Evolutionary conservation across 2,888 invertebrate species (phyloP).

Genomic region (Catocala fraxini): DNA sequence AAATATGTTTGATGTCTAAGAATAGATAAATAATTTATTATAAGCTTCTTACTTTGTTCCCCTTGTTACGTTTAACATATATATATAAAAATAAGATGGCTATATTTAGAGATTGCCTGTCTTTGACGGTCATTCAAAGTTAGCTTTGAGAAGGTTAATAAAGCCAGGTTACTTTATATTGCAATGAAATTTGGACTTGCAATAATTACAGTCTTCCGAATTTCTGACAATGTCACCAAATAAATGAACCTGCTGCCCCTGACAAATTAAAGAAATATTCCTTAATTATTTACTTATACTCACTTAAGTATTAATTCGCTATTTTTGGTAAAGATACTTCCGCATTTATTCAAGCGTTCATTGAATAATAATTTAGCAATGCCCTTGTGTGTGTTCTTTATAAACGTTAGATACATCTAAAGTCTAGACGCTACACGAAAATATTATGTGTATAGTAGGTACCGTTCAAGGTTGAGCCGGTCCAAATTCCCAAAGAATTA

Average conservation of each 20-base stretch:
- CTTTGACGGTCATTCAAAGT: too few species aligned
- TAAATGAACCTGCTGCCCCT: neutral
- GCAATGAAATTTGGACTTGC: neutral
- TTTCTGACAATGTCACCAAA: conserved; percentile 3
- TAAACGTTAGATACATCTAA: conserved; percentile 10
- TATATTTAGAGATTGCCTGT: too few species aligned
- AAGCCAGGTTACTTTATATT: too few species aligned
- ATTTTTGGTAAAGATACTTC: conserved; percentile 27
- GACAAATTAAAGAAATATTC: neutral
- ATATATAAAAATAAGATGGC: too few species aligned
- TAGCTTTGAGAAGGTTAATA: too few species aligned
- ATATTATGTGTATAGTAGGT: neutral
- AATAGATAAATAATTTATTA: too few species aligned
- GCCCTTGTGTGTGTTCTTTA: conserved; percentile 25
- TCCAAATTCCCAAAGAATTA: neutral
- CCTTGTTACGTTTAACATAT: too few species aligned
- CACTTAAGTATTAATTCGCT: conserved; percentile 19
- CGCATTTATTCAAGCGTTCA: conserved; percentile 25
- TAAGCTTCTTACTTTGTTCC: too few species aligned
- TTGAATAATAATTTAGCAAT: conserved; percentile 18
- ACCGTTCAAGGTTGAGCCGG: conserved; percentile 25
- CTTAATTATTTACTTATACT: conserved; percentile 17
- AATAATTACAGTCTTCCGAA: neutral
- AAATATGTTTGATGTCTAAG: too few species aligned
- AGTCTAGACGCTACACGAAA: conserved; percentile 18